phyloP scores from a whole-genome alignment of 2,888 invertebrate species.

The Erebia aethiops region DNA sequence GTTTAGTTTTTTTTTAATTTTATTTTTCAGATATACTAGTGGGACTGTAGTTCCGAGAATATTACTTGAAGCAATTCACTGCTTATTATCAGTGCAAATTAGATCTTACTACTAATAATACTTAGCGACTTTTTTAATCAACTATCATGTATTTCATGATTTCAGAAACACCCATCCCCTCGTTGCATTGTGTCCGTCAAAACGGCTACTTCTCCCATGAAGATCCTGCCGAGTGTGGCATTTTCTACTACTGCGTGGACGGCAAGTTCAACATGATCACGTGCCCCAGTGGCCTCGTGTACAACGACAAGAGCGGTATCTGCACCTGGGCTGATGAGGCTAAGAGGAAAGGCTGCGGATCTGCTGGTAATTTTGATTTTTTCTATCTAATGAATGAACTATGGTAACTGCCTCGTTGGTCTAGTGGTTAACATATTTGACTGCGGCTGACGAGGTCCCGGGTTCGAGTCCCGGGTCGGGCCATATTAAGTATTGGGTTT shows the following conservation, averaged over 20 bases:
- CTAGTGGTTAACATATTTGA: too few relatives aligned
- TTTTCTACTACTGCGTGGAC: conserved; percentile 94
- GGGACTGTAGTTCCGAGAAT: too few relatives aligned
- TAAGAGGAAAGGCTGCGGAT: conserved; percentile 92
- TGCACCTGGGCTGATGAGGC: conserved; percentile 97
- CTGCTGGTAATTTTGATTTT: conserved; percentile 82
- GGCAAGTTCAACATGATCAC: conserved; percentile 95
- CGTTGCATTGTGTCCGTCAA: conserved; percentile 89
- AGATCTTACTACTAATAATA: neutral
- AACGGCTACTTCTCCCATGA: conserved; percentile 95
- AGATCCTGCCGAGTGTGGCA: conserved; percentile 89
- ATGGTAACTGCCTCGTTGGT: too few relatives aligned
- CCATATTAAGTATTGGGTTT: too few relatives aligned
- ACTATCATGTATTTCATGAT: neutral
- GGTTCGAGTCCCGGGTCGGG: too few relatives aligned
- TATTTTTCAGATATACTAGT: too few relatives aligned
- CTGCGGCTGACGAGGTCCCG: too few relatives aligned
- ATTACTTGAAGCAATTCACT: too few relatives aligned
- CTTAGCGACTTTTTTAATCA: neutral
- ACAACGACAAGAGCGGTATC: conserved; percentile 93
- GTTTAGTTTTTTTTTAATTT: too few relatives aligned
- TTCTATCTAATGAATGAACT: too few relatives aligned
- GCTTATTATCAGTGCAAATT: too few relatives aligned
- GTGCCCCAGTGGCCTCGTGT: conserved; percentile 93
- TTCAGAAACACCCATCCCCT: conserved; percentile 88